A percentile compares a stretch with the other conserved stretches of the same genome.
phyloP scores from a whole-genome alignment of 2,888 invertebrate species.

The Acronicta psi region DNA sequence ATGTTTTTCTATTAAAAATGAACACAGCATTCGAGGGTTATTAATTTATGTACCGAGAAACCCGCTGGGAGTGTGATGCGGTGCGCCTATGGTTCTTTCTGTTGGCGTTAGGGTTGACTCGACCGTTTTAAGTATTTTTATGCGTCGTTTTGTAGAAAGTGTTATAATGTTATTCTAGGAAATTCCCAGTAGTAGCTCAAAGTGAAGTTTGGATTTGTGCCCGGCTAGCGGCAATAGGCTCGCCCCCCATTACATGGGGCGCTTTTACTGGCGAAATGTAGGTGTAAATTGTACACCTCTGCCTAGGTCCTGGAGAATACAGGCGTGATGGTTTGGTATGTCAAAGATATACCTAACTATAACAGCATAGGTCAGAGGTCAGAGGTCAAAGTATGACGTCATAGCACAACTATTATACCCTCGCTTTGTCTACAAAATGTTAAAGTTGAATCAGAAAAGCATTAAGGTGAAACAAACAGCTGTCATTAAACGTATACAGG shows the following conservation, averaged over 20 bases:
- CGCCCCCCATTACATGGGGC: too few relatives aligned
- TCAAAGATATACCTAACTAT: too few relatives aligned
- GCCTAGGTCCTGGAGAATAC: too few relatives aligned
- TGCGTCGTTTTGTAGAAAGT: too few relatives aligned
- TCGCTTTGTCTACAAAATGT: constrained; percentile 34
- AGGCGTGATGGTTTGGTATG: too few relatives aligned
- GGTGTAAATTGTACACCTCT: too few relatives aligned
- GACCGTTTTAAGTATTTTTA: too few relatives aligned
- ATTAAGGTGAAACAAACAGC: constrained; percentile 43
- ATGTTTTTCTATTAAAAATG: constrained; percentile 15
- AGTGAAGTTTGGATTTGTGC: too few relatives aligned
- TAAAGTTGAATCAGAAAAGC: constrained; percentile 47
- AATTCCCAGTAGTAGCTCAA: too few relatives aligned
- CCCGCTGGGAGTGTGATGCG: not conserved
- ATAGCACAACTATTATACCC: constrained; percentile 16
- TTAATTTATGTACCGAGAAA: constrained; percentile 17
- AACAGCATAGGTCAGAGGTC: not conserved
- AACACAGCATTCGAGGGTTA: constrained; percentile 14
- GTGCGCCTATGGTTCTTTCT: not conserved
- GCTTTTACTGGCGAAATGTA: too few relatives aligned
- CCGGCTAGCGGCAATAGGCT: too few relatives aligned
- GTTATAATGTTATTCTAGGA: too few relatives aligned
- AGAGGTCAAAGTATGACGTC: constrained; percentile 33
- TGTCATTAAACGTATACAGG: constrained; percentile 44
- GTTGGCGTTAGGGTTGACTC: not conserved